Evolutionary conservation across 2,113 vertebrate species (phyloP).

Genomic region (Takifugu bimaculatus): DNA sequence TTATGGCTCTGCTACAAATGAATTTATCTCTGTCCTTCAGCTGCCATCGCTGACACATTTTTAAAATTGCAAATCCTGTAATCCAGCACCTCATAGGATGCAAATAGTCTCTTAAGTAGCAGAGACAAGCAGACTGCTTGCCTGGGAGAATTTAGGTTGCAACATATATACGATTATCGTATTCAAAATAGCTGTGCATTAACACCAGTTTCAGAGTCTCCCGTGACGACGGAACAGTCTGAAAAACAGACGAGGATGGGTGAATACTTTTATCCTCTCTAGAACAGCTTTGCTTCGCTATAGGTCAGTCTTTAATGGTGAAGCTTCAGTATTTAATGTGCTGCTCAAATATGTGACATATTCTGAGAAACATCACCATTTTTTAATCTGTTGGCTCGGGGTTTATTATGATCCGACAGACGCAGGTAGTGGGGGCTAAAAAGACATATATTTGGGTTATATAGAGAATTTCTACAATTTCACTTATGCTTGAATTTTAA

Average conservation of each 20-base stretch:
- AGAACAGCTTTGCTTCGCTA: constrained; percentile 30
- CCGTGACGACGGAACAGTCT: background rate
- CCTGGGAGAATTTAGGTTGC: constrained; percentile 10
- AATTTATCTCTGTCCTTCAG: constrained; percentile 31
- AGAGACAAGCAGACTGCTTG: constrained; percentile 10
- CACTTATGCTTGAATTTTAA: too few relatives aligned
- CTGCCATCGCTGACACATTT: constrained; percentile 41
- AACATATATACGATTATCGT: constrained; percentile 12
- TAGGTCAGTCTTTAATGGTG: constrained; percentile 21
- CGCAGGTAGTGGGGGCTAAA: constrained; percentile 3
- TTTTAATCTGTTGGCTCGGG: constrained; percentile 17
- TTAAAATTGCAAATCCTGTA: constrained; percentile 60
- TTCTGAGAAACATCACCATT: constrained; percentile 22
- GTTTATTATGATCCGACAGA: constrained; percentile 14
- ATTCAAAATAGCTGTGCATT: background rate
- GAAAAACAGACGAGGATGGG: background rate
- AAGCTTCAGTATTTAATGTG: constrained; percentile 22
- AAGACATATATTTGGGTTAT: background rate
- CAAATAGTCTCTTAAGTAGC: constrained; percentile 40
- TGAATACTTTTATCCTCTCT: background rate
- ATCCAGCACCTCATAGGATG: constrained; percentile 39
- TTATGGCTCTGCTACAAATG: constrained; percentile 38
- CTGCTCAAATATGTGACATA: constrained; percentile 33
- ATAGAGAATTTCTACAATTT: too few relatives aligned
- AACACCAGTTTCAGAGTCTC: background rate